phyloP scores from a whole-genome alignment of 2,888 invertebrate species.

The Augochlorella aurata region DNA sequence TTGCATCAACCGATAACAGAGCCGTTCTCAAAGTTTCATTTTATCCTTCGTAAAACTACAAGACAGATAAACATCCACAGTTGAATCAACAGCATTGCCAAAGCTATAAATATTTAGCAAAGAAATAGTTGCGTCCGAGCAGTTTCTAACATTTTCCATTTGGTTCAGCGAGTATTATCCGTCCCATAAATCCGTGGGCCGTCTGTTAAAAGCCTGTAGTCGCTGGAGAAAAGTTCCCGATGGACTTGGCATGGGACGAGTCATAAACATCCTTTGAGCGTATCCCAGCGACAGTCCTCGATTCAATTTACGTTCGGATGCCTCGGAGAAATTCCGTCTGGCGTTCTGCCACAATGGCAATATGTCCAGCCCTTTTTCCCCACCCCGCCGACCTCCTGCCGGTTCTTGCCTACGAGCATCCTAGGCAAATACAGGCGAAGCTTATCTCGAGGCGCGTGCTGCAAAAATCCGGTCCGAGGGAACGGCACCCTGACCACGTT shows the following conservation, averaged over 20 bases:
- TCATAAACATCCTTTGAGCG: constrained; percentile 75
- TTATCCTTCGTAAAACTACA: not conserved
- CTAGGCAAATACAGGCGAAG: constrained; percentile 65
- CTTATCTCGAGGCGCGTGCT: constrained; percentile 58
- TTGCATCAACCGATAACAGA: too few relatives aligned
- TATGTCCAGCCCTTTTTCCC: constrained; percentile 59
- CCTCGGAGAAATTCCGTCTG: constrained; percentile 65
- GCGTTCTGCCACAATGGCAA: constrained; percentile 66
- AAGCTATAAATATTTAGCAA: not conserved
- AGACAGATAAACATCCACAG: not conserved
- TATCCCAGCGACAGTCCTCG: constrained; percentile 69
- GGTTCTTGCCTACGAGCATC: constrained; percentile 45
- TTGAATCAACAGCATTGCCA: not conserved
- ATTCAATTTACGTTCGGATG: constrained; percentile 78
- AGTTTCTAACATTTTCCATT: not conserved
- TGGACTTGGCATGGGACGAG: constrained; percentile 64
- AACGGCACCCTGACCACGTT: constrained; percentile 44
- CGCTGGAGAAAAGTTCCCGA: constrained; percentile 43
- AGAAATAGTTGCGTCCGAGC: not conserved
- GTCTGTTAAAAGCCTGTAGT: constrained; percentile 24
- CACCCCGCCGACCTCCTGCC: constrained; percentile 1
- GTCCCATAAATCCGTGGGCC: not conserved
- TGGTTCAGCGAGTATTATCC: not conserved
- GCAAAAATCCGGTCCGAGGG: constrained; percentile 53
- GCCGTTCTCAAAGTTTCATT: too few relatives aligned